phyloP scores from a whole-genome alignment of 2,888 invertebrate species.

The Stenotaenia linearis region DNA sequence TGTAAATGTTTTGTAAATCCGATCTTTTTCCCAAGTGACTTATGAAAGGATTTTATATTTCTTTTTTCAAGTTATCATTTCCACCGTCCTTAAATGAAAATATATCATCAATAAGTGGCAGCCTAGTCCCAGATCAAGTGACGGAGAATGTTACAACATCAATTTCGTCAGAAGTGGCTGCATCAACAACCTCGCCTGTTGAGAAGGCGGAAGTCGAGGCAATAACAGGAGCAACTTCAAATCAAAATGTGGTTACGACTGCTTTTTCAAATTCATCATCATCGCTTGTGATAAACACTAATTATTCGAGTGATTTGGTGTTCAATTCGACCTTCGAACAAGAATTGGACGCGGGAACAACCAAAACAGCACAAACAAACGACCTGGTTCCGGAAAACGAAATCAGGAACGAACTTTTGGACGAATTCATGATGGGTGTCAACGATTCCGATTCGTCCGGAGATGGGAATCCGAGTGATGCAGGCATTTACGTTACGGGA shows the following conservation, averaged over 20 bases:
- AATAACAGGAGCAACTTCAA: neutral
- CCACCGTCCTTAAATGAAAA: neutral
- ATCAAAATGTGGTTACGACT: neutral
- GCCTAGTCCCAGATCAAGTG: neutral
- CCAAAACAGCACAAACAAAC: neutral
- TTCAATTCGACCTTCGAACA: neutral
- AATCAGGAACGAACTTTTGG: neutral
- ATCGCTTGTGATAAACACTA: neutral
- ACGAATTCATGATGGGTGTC: neutral
- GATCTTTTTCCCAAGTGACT: neutral
- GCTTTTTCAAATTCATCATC: no score
- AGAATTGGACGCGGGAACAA: neutral
- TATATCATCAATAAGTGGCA: neutral
- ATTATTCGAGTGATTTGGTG: neutral
- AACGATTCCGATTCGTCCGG: neutral
- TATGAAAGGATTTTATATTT: neutral
- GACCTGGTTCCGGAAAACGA: neutral
- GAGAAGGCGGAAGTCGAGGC: neutral
- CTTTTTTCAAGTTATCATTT: neutral
- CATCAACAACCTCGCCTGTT: neutral
- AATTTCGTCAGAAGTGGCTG: neutral
- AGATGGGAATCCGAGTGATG: neutral
- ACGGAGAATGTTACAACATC: neutral
- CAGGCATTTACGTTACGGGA: neutral
- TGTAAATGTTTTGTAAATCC: neutral